A percentile compares a stretch with the other conserved stretches of the same genome.
Evolutionary conservation across 2,113 vertebrate species (phyloP).

Genomic region (Ahaetulla prasina): DNA sequence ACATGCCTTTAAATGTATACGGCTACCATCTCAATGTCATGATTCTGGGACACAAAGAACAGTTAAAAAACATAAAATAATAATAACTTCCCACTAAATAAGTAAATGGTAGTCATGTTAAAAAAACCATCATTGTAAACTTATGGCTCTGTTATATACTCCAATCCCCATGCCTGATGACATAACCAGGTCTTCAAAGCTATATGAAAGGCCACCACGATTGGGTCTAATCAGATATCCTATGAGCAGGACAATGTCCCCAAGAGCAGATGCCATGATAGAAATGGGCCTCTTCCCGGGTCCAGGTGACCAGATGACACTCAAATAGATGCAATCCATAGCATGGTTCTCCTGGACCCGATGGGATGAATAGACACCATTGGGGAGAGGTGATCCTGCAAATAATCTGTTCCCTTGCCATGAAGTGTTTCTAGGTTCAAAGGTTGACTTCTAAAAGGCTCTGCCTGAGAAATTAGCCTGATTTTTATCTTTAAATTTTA

Average conservation of each 20-base stretch:
- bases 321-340: background rate
- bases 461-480: conserved; percentile 13
- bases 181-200: background rate
- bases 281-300: background rate
- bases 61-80: background rate
- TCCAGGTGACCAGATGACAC: background rate
- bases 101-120: background rate
- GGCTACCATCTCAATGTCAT: background rate
- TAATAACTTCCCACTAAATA: background rate
- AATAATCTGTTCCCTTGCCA: background rate
- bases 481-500: too few species aligned
- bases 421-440: background rate
- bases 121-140: background rate
- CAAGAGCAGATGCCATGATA: background rate
- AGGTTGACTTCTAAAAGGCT: conserved; percentile 21
- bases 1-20: background rate
- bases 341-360: background rate
- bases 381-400: background rate
- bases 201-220: background rate
- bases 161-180: background rate
- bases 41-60: background rate
- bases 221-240: background rate
- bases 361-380: background rate
- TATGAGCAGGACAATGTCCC: background rate
- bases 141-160: background rate